Base-by-base conservation (phyloP, 1,140 invertebrate genomes). In the Rhagoletis pomonella region DNA sequence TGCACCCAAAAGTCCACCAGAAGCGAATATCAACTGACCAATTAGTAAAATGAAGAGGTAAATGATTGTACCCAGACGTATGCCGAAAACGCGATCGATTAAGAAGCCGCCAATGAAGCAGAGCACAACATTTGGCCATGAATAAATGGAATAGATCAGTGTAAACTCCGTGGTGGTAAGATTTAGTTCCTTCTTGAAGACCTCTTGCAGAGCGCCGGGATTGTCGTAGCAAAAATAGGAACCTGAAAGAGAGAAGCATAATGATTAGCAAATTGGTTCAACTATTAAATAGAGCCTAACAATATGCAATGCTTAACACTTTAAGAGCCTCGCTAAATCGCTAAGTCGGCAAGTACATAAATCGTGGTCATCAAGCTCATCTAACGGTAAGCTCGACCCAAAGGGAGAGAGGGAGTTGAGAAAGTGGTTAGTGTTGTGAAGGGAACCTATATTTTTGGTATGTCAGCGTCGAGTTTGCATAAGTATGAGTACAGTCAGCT, bases 191-290 rank as follows among this genome's bases (percentile, higher is more conserved):
- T 94, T 91, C 90, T 96, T 96, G 91, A 99, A 98, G 89, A 97
- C 95, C 90, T 98, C 96, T 91, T 98, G 97, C 59, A 99, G 92
- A 10, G 98, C 98, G 86, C 96, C 97, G 60, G 99, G 98, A 93
- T 98, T 99, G 92, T 99, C 99, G 94, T 99, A 99, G 92, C 98
- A 99, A 93, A 99, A 99, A 93, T 99, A 99, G n/a, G 98, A 98
- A 96, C 91, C 91, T 92, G 55, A 17, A 87, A 65, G 55, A 59
- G n/a, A 85, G 39, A 47, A 5, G 47, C 0, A 1, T 47, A 12
- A 47, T 9, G 65, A 84, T 12, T 58, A 42, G n/a, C n/a, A n/a
- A n/a, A n/a, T n/a, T n/a, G n/a, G n/a, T n/a, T n/a, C n/a, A n/a
- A n/a, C n/a, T n/a, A n/a, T n/a, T n/a, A n/a, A n/a, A n/a, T n/a